These are phyloP conservation scores for Anticlea derivata DNA, from an alignment of 2,888 invertebrate species.

Conservation along the genomic window DNA sequence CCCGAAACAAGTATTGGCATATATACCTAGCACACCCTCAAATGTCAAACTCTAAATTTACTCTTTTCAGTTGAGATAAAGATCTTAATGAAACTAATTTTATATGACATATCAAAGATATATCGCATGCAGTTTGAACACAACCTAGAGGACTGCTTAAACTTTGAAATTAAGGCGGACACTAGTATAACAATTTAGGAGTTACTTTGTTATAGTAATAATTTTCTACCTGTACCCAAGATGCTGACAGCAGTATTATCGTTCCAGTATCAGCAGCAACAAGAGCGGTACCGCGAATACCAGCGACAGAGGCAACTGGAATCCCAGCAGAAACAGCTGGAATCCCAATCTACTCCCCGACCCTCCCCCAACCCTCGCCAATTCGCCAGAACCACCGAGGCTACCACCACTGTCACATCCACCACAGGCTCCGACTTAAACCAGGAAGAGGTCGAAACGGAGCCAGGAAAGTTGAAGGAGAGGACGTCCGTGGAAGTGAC, in stretches of 20 bases:
- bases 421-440: conserved; percentile 62
- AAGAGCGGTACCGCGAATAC: conserved; percentile 63
- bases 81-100: too few relatives aligned
- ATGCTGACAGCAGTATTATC: neutral
- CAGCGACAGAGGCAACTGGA: conserved; percentile 66
- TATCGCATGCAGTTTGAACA: too few relatives aligned
- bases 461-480: conserved; percentile 25
- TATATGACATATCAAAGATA: too few relatives aligned
- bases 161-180: too few relatives aligned
- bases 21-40: too few relatives aligned
- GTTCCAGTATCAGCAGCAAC: conserved; percentile 67
- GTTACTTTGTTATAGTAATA: too few relatives aligned
- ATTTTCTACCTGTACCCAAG: neutral
- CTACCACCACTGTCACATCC: conserved; percentile 48
- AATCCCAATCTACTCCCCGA: conserved; percentile 42
- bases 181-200: too few relatives aligned
- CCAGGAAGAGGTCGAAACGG: conserved; percentile 55
- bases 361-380: conserved; percentile 58
- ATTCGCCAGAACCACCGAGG: conserved; percentile 55
- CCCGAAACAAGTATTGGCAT: too few relatives aligned
- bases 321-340: conserved; percentile 59
- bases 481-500: conserved; percentile 67
- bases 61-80: too few relatives aligned
- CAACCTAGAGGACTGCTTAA: too few relatives aligned
- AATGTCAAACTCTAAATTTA: too few relatives aligned